Base-by-base conservation (phyloP, 2,797 vertebrate genomes). In the Myripristis murdjan region DNA sequence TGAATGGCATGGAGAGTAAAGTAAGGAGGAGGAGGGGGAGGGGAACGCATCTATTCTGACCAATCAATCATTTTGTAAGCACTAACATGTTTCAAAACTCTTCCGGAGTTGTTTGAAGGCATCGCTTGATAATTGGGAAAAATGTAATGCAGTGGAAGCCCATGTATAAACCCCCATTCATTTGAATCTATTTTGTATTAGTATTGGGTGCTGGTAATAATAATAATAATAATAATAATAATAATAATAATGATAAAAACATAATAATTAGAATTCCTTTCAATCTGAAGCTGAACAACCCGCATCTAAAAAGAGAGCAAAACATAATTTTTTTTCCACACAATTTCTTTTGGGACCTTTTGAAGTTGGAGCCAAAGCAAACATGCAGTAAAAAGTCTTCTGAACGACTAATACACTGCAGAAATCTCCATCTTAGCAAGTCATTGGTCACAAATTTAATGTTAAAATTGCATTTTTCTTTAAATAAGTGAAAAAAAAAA, bases 1-100 rank as follows among this genome's bases (percentile, higher is more conserved):
- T 64, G 59, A 87, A 76, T 72, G 74, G 46, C 43, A 76, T 8
- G 1, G 47, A 62, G 64, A 70, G 64, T 66, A 44, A 54, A 51
- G 53, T 53, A 33, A 73, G 77, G 72, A 53, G 12, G 28, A 46
- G 24, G 22, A 75, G 22, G 8, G 16, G 15, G 2, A 6, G 35
- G 16, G 44, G 64, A 64, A n/a, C 6, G 15, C 12, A 70, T 49
- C 4, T 20, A 11, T 46, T 35, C 22, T 49, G 18, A 55, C 37
- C 49, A 20, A 75, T 41, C 26, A 44, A 52, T 62, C 12, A 44
- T n/a, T 59, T 26, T 47, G 16, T 52, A 31, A 9, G 6, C 8
- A 16, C 14, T 43, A 23, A 58, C 28, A 10, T 18, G 8, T 59
- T 61, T 47, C 26, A 49, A 23, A 53, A n/a, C 18, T 7, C 15